These are phyloP conservation scores for Atrichornis clamosus DNA, from an alignment of 2,113 vertebrate genomes.

Conservation along the genomic window DNA sequence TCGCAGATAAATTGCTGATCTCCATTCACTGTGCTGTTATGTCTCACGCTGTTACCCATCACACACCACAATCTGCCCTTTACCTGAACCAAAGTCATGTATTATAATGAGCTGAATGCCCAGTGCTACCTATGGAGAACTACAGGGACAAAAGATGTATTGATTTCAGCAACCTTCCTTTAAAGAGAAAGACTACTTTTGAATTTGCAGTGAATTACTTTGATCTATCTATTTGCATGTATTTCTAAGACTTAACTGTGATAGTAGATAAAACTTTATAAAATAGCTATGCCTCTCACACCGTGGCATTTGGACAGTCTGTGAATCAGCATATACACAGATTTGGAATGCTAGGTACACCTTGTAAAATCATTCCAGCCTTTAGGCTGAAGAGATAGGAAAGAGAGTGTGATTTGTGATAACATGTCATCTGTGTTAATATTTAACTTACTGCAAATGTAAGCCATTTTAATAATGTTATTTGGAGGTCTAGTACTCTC, in stretches of 20 bases:
- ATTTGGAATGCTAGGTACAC: background rate
- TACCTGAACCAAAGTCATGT: background rate
- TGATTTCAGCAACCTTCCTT: background rate
- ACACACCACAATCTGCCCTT: background rate
- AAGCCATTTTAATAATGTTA: background rate
- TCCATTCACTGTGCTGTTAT: background rate
- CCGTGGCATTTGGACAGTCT: background rate
- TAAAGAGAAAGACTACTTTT: background rate
- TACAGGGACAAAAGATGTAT: background rate
- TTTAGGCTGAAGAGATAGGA: background rate
- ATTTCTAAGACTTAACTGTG: background rate
- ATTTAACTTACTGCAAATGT: background rate
- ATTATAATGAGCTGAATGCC: background rate
- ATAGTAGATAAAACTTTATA: background rate
- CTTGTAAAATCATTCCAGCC: background rate
- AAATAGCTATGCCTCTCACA: background rate
- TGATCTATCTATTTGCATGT: background rate
- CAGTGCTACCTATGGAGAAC: background rate
- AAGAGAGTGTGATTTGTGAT: background rate
- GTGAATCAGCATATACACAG: background rate
- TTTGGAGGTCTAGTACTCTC: background rate
- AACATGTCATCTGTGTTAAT: background rate
- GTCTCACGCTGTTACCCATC: background rate
- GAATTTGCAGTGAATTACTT: background rate
- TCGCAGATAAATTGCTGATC: background rate